A percentile compares a stretch with the other conserved stretches of the same genome.
phyloP scores from a whole-genome alignment of 2,113 vertebrate genomes.

The Isichthys henryi region DNA sequence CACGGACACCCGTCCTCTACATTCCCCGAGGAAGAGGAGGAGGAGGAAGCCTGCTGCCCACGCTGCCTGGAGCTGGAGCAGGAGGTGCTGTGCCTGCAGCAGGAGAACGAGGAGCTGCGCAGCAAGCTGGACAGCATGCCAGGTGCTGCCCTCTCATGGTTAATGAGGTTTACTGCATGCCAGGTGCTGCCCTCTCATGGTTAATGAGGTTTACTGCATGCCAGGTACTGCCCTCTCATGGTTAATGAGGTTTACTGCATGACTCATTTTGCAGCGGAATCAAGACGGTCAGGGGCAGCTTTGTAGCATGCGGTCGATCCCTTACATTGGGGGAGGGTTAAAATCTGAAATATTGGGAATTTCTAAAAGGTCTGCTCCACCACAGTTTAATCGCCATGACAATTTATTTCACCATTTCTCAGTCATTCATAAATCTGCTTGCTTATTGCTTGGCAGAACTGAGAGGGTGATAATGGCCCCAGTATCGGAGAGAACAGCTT shows the following conservation, averaged over 20 bases:
- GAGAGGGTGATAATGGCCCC: neutral
- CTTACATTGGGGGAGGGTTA: neutral
- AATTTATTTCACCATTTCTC: neutral
- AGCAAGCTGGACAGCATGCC: constrained; percentile 87
- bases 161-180: neutral
- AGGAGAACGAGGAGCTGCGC: constrained; percentile 94
- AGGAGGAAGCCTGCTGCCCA: constrained; percentile 89
- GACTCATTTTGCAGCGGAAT: neutral
- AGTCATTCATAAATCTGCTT: constrained; percentile 11
- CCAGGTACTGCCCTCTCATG: constrained; percentile 67
- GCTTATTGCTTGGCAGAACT: neutral
- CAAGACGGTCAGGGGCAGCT: neutral
- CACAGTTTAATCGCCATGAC: neutral
- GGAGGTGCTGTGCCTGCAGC: constrained; percentile 92
- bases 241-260: neutral
- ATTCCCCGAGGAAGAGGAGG: constrained; percentile 82
- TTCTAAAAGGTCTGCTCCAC: neutral
- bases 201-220: constrained; percentile 40
- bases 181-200: too few relatives aligned
- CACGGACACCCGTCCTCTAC: constrained; percentile 95
- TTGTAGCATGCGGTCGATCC: neutral
- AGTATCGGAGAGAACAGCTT: constrained; percentile 5
- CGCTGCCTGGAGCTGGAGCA: constrained; percentile 93
- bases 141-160: constrained; percentile 58
- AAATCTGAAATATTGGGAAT: neutral